Evolutionary conservation across 64 coral and sea anemone genomes (phyloP), one percentile per base, ranked within the genome.

Genomic region (Pocillopora damicornis): DNA sequence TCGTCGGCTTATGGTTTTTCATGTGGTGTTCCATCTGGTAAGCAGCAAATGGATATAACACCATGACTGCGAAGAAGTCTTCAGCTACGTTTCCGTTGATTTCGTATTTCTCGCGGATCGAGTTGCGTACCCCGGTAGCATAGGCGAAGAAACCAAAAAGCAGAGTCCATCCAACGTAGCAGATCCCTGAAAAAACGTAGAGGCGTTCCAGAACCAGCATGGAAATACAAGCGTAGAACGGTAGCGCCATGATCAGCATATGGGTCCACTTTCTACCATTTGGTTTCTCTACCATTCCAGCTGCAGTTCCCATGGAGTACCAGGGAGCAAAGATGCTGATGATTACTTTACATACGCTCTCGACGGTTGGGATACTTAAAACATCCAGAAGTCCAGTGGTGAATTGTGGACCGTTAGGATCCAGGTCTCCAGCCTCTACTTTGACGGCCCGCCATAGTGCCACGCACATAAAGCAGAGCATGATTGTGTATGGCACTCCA

Each of bases 381-480:
- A 78, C 79, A 77, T 89, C 81, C 16, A 89, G 15, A 5, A 94
- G 74, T 14, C 88, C 36, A 25, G 66, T 78, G 16, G 78, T 89
- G 30, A 86, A 94, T 14, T 85, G 61, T 35, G 80, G 87, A 12
- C 88, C 80, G 38, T 87, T 77, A 1, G 75, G 37, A 80, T 94
- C 92, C 59, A 89, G n/a, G 63, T 94, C 92, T 18, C 92, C 92
- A 12, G 60, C 74, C 73, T 94, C 92, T 12, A 94, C 80, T 62
- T 94, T 89, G 3, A 94, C 57, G 0, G 72, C 58, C 61, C 92
- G 83, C 92, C 92, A 94, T 16, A 94, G 25, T 2, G 87, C 60
- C 17, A 94, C 87, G 5, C 92, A 94, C 61, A 94, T 76, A 15
- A 94, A 89, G 36, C 83, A 90, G 37, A 94, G 75, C 14, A 94